Evolutionary conservation across 2,888 invertebrate genomes (phyloP).

Genomic region (Azorinus chamasolen): DNA sequence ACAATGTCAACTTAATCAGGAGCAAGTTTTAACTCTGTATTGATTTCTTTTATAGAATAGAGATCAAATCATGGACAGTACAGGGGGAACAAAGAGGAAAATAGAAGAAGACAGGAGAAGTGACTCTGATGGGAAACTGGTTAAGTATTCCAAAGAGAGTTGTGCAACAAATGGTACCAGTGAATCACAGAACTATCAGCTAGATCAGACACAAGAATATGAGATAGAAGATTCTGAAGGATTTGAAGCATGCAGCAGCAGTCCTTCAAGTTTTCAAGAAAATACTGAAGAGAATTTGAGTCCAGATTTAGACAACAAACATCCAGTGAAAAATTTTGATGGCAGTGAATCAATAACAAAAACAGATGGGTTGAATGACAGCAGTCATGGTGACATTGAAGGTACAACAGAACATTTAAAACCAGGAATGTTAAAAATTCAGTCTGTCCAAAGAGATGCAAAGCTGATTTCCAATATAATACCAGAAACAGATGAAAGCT

Average conservation of each 20-base stretch:
- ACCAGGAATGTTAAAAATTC: slow-evolving; percentile 7
- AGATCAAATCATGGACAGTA: no score
- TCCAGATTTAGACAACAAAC: slow-evolving; percentile 7
- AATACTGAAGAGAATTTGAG: slow-evolving; percentile 13
- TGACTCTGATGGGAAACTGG: no score
- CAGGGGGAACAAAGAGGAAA: no score
- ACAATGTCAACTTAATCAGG: no score
- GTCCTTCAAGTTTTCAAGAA: slow-evolving; percentile 8
- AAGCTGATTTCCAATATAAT: slow-evolving; percentile 67
- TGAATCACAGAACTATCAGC: no score
- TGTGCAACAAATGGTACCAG: no score
- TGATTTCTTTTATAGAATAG: no score
- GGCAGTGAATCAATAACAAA: background rate
- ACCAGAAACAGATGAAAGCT: slow-evolving; percentile 59
- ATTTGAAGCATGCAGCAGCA: slow-evolving; percentile 25
- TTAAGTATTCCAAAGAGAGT: no score
- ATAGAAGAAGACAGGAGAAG: no score
- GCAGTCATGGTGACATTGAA: background rate
- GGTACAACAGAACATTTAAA: background rate
- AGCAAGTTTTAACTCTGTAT: no score
- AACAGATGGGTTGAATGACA: background rate
- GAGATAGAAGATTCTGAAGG: slow-evolving; percentile 40
- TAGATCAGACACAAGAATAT: slow-evolving; percentile 47
- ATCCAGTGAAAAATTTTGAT: background rate
- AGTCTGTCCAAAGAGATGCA: slow-evolving; percentile 74